Percentiles rank a stretch among this genome's conserved stretches.
Conservation (phyloP, 2,113 vertebrate genomes). For the Podarcis raffonei region DNA sequence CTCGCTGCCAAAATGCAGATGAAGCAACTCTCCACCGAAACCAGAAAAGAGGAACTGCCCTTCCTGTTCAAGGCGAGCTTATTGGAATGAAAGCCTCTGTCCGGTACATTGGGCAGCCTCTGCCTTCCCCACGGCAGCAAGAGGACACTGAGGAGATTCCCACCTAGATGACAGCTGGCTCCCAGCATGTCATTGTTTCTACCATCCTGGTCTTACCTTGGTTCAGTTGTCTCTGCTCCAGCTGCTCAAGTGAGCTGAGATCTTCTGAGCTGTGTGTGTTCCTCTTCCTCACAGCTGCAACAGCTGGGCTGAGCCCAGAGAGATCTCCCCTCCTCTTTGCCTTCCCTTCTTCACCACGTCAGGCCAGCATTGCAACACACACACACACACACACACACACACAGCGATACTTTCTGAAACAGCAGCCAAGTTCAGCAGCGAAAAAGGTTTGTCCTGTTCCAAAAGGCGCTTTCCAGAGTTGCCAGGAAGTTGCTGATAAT, state of each 20-base stretch:
- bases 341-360: conserved; percentile 40
- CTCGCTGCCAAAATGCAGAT: neutral
- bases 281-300: conserved; percentile 7
- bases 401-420: neutral
- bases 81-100: conserved; percentile 20
- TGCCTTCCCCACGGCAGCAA: conserved; percentile 32
- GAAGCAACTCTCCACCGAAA: conserved; percentile 15
- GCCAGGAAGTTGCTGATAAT: neutral
- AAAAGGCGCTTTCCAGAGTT: neutral
- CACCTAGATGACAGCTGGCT: neutral
- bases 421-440: neutral
- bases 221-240: conserved; percentile 29
- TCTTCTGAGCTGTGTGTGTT: conserved; percentile 17
- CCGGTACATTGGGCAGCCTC: fast-evolving
- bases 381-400: conserved; percentile 1
- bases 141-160: neutral
- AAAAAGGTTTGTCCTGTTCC: neutral
- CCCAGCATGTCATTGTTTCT: fast-evolving
- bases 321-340: conserved; percentile 53
- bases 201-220: neutral
- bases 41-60: neutral
- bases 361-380: conserved; percentile 27
- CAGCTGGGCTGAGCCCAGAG: conserved; percentile 51
- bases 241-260: neutral
- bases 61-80: neutral